Evolutionary conservation across 2,888 invertebrate genomes (phyloP).

Genomic region (Netelia fuscicornis): DNA sequence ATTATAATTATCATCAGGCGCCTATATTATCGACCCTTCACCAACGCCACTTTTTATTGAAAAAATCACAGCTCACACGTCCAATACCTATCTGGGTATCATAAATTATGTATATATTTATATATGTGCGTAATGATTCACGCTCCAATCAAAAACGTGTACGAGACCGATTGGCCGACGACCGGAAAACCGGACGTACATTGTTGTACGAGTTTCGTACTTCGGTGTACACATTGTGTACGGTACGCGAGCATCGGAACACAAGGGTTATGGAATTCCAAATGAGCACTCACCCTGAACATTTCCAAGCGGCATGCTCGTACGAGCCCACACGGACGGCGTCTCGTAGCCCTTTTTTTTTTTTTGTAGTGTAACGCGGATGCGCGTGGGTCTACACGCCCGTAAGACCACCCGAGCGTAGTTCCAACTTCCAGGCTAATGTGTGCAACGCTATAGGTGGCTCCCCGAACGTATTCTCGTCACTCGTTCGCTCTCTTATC

Average conservation of each 20-base stretch:
- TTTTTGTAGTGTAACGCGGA: slow-evolving; percentile 53
- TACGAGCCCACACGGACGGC: slow-evolving; percentile 43
- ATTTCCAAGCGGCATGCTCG: slow-evolving; percentile 72
- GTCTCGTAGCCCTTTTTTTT: slow-evolving; percentile 29
- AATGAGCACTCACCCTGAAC: slow-evolving; percentile 83
- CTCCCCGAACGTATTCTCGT: neutral
- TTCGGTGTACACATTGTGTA: slow-evolving; percentile 46
- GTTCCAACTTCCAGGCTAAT: slow-evolving; percentile 82
- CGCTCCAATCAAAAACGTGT: slow-evolving; percentile 5
- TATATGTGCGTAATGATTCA: slow-evolving; percentile 35
- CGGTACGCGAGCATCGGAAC: slow-evolving; percentile 67
- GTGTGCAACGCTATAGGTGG: slow-evolving; percentile 31
- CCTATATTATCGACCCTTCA: too few relatives aligned
- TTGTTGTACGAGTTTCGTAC: slow-evolving; percentile 68
- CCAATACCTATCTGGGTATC: neutral
- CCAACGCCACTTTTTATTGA: neutral
- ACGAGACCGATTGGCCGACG: slow-evolving; percentile 45
- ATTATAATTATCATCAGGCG: too few relatives aligned
- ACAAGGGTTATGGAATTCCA: slow-evolving; percentile 79
- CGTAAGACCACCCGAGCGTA: slow-evolving; percentile 82
- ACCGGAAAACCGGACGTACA: slow-evolving; percentile 72
- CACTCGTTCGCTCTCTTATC: slow-evolving; percentile 22
- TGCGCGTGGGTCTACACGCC: slow-evolving; percentile 74
- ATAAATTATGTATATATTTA: neutral
- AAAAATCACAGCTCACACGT: neutral